Evolutionary conservation across 2,888 invertebrate species (phyloP), one percentile per base, ranked within the genome.

Genomic region (Drosophila rubida): DNA sequence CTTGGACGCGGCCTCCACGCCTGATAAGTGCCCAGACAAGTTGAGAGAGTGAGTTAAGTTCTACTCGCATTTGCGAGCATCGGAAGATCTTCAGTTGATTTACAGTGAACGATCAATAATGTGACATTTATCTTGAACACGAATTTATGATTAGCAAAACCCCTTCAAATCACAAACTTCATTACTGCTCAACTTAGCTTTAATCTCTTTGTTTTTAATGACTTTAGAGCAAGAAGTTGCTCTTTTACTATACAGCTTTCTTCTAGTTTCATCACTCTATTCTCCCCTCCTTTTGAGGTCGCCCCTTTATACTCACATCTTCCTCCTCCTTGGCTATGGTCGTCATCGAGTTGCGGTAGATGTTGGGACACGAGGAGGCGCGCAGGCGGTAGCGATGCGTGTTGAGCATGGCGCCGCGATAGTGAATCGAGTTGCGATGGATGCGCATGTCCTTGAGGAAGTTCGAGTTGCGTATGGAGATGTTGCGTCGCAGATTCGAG

Each of bases 281-380:
- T n/a, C n/a, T n/a, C n/a, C n/a, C n/a, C n/a, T n/a, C n/a, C n/a
- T n/a, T n/a, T n/a, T n/a, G n/a, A n/a, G n/a, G n/a, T n/a, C n/a
- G n/a, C n/a, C n/a, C 7, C 6, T 25, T 25, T 6, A 25, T 25
- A 90, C 91, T 92, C 91, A 96, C 96, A 93, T 96, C 96, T 89
- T 94, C 94, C 86, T 94, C 94, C 86, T 96, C 95, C 77, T 95
- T 95, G 48, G 95, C 94, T 53, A 97, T 94, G 2, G 96, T 96
- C 48, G 96, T 95, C 96, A 97, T 96, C n/a, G 96, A 97, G 90
- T 96, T 96, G 80, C 96, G 94, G 89, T 95, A 97, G 83, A 98
- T 97, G 92, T 98, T 96, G 0, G 98, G 98, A 90, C 98, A 98
- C 44, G 97, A 97, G 2, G 96, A 97, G 0, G 97, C 97, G 69